Base-by-base conservation (phyloP, 1,140 invertebrate species). In the Galleria mellonella region DNA sequence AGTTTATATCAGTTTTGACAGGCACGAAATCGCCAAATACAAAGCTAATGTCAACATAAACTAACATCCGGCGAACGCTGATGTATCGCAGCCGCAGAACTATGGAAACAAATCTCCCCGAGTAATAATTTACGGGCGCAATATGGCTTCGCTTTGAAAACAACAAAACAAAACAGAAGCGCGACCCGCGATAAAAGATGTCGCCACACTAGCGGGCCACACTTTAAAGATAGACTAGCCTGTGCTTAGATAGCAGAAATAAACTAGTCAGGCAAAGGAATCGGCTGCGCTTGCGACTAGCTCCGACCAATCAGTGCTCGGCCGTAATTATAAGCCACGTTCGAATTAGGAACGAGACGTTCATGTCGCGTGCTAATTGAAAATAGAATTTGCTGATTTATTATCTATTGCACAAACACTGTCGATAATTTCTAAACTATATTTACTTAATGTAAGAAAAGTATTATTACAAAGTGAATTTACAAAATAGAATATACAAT, bases 31-130 rank as follows among this genome's bases (percentile, higher is more conserved):
- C 71, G 75, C 60, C 61, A 71, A 74, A 76, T 57, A 71, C 70
- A 76, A 72, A 71, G 65, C 72, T 64, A 54, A 58, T 64, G 76
- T 79, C 76, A 79, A 66, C 74, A 77, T 81, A 77, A 78, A 79
- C 72, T 72, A 81, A 72, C 74, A 78, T 78, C 73, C 79, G 74
- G 67, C 62, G 61, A 72, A 75, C 65, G 66, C 58, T 83, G 79
- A 84, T 77, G 64, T 65, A 84, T 82, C 62, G 76, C 72, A 57
- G 72, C 77, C 76, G 70, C 81, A 75, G 69, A 74, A 77, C 81
- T 81, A 82, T 78, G 74, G 73, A 78, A 82, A 82, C 81, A 83
- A 83, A 83, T 84, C 77, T 84, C 77, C 72, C 67, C 53, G 51
- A 46, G 61, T 59, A 74, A 84, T 81, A 78, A 84, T 81, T 84